Evolutionary conservation across 2,113 vertebrate species (phyloP), one percentile per base, ranked within the genome.

Genomic region (Macquaria ambigua): DNA sequence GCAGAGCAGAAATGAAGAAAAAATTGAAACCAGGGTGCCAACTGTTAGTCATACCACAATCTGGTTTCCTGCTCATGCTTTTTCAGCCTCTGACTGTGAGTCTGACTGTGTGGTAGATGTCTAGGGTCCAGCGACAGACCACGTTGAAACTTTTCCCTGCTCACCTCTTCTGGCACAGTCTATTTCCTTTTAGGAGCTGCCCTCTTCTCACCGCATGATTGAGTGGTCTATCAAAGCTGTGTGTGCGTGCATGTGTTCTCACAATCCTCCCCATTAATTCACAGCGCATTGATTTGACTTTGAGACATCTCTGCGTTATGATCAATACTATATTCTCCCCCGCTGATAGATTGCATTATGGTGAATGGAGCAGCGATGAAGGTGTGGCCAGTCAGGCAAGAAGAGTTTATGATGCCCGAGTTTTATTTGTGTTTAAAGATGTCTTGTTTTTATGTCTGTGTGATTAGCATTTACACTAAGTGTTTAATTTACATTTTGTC

Each of bases 241-340:
- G 95, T 94, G 94, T 95, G 94, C 92, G 71, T 52, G 81, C 77
- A 74, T 70, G 55, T 77, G 77, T 95, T 91, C 94, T 86, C 92
- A 93, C 93, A 92, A 92, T 90, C 83, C 94, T 95, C 94, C 93
- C 85, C 62, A 31, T 81, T 90, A 46, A 81, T 87, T 89, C 83
- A 63, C 53, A 74, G 94, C 78, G 89, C 96, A 97, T 96, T 96
- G 97, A 97, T 97, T 95, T 84, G 79, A 94, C 94, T 97, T 90
- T 86, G 84, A 95, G 96, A 96, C 93, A 92, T 94, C 55, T 91
- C 91, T 89, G 90, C 74, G 0, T 95, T 96, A 91, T 95, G 94
- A 97, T 97, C 97, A 94, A 97, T 97, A 96, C 93, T 94, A 90
- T 95, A 96, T 97, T 97, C 95, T 95, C 25, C 92, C 95, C 94